A percentile compares a stretch with the other conserved stretches of the same genome.
phyloP scores from a whole-genome alignment of 2,888 invertebrate genomes.

The Drosophila fulvimacula region DNA sequence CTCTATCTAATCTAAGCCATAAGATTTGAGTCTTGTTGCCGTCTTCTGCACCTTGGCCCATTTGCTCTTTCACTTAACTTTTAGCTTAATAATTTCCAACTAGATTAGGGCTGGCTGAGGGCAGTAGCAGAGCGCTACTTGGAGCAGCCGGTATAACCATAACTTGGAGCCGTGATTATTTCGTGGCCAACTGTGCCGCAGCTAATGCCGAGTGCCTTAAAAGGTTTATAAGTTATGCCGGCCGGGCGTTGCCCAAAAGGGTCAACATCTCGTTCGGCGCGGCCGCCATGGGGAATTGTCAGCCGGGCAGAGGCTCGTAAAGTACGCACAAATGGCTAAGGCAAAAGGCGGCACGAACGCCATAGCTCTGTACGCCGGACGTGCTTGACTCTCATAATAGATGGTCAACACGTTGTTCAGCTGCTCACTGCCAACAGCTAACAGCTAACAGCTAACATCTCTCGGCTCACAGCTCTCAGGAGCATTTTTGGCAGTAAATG shows the following conservation, averaged over 20 bases:
- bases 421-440: constrained; percentile 7
- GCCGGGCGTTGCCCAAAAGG: constrained; percentile 35
- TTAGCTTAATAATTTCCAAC: neutral
- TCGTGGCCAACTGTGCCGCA: neutral
- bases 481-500: constrained; percentile 52
- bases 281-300: constrained; percentile 35
- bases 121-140: neutral
- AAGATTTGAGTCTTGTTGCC: too few species aligned
- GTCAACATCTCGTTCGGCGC: constrained; percentile 34
- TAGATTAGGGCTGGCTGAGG: neutral
- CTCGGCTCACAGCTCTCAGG: constrained; percentile 32
- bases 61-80: constrained; percentile 7
- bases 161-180: constrained; percentile 31
- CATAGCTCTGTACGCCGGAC: constrained; percentile 38
- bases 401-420: constrained; percentile 53
- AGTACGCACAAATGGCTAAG: constrained; percentile 49
- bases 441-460: constrained; percentile 11
- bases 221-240: constrained; percentile 45
- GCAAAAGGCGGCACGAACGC: constrained; percentile 12
- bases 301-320: constrained; percentile 38
- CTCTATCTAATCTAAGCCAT: too few species aligned
- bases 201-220: constrained; percentile 40
- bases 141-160: neutral
- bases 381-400: constrained; percentile 60
- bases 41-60: too few species aligned